phyloP scores from a whole-genome alignment of 1,140 invertebrate species.

The Sitodiplosis mosellana region DNA sequence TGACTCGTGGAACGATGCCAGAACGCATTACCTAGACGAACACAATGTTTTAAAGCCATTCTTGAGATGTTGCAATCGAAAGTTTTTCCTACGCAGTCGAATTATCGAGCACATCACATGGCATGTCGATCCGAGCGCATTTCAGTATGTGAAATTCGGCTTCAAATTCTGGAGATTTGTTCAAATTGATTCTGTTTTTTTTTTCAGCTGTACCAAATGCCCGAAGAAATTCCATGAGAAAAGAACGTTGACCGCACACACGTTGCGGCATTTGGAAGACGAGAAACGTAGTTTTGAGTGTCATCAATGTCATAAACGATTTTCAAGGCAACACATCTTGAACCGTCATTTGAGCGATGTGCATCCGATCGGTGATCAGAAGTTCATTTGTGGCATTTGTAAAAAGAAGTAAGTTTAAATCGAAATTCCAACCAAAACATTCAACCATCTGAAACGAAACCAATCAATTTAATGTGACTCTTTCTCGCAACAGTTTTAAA shows the following conservation, averaged over 20 bases:
- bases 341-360: not conserved
- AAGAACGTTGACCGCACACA: not conserved
- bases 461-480: not conserved
- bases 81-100: not conserved
- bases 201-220: not conserved
- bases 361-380: not conserved
- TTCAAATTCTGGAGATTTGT: not conserved
- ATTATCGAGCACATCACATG: not conserved
- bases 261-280: not conserved
- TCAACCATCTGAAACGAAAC: not conserved
- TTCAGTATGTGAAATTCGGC: not conserved
- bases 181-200: not conserved
- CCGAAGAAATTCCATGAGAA: not conserved
- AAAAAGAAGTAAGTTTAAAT: not conserved
- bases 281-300: not conserved
- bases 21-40: not conserved
- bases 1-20: not conserved
- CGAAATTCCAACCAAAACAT: too few relatives aligned
- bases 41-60: not conserved
- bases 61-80: not conserved
- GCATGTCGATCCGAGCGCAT: not conserved
- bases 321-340: not conserved
- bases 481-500: slow-evolving; percentile 10
- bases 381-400: not conserved
- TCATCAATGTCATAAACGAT: not conserved